These are phyloP conservation scores for Xanthorhoe spadicearia DNA, from an alignment of 2,888 invertebrate species.

Conservation along the genomic window DNA sequence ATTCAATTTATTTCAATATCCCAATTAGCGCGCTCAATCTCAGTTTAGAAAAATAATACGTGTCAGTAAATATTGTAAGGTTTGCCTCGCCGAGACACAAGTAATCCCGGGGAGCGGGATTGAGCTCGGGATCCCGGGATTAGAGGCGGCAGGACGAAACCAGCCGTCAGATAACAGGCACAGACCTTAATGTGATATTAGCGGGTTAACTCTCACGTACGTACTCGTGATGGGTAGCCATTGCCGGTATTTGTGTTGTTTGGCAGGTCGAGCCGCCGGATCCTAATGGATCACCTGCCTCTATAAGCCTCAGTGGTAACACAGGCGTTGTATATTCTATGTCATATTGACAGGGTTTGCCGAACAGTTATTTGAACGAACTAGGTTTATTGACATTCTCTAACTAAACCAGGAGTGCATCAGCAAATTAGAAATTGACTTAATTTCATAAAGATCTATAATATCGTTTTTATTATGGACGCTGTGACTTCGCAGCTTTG, in stretches of 20 bases:
- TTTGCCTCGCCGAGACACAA: conserved; percentile 56
- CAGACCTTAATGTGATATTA: conserved; percentile 69
- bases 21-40: conserved; percentile 26
- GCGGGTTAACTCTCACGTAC: conserved; percentile 57
- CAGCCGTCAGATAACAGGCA: conserved; percentile 62
- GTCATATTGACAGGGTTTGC: not conserved
- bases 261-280: conserved; percentile 6
- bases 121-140: conserved; percentile 61
- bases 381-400: too few species aligned
- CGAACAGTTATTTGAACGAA: not conserved
- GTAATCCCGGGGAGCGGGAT: conserved; percentile 67
- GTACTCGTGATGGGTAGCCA: conserved; percentile 10
- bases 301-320: not conserved
- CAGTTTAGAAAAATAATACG: conserved; percentile 38
- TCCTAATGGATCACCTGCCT: conserved; percentile 1
- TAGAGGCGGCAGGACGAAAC: conserved; percentile 53
- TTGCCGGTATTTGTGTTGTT: conserved; percentile 12
- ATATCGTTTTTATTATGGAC: too few species aligned
- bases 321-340: not conserved
- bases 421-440: too few species aligned
- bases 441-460: too few species aligned
- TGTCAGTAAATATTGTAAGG: conserved; percentile 50
- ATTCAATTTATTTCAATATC: conserved; percentile 26
- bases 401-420: too few species aligned
- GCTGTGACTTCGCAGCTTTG: too few species aligned